Percentiles rank a stretch among this genome's conserved stretches.
phyloP scores from a whole-genome alignment of 2,797 vertebrate species.

The Ara ararauna region DNA sequence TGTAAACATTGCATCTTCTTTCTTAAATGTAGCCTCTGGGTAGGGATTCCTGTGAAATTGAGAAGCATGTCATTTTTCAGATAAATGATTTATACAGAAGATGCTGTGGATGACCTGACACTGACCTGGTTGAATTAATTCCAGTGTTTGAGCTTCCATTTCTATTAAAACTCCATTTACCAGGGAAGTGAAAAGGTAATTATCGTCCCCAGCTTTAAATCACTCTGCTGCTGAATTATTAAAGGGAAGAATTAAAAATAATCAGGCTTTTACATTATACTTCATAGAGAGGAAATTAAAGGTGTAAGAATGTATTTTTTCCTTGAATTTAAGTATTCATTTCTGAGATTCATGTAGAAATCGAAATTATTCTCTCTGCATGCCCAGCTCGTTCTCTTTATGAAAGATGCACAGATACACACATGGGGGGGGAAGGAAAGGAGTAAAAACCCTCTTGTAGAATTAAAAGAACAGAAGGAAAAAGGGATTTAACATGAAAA shows the following conservation, averaged over 20 bases:
- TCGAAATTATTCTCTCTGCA: conserved; percentile 71
- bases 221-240: conserved; percentile 81
- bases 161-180: conserved; percentile 84
- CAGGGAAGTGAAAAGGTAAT: conserved; percentile 80
- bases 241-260: conserved; percentile 85
- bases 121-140: conserved; percentile 75
- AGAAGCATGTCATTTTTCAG: conserved; percentile 43
- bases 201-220: conserved; percentile 80
- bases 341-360: conserved; percentile 77
- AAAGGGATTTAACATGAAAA: conserved; percentile 74
- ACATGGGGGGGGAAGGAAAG: not conserved
- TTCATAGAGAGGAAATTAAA: conserved; percentile 83
- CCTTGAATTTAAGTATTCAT: conserved; percentile 80
- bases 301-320: conserved; percentile 81
- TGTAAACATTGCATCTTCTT: conserved; percentile 22
- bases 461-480: conserved; percentile 65
- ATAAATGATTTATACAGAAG: conserved; percentile 67
- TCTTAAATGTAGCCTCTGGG: not conserved
- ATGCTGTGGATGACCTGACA: conserved; percentile 64
- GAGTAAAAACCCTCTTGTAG: conserved; percentile 69
- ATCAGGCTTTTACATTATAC: conserved; percentile 82
- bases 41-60: conserved; percentile 20
- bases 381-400: conserved; percentile 63
- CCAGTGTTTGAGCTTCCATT: conserved; percentile 72
- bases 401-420: conserved; percentile 46